Conservation (phyloP, 2,888 invertebrate genomes). For the Masnerella sp. region DNA sequence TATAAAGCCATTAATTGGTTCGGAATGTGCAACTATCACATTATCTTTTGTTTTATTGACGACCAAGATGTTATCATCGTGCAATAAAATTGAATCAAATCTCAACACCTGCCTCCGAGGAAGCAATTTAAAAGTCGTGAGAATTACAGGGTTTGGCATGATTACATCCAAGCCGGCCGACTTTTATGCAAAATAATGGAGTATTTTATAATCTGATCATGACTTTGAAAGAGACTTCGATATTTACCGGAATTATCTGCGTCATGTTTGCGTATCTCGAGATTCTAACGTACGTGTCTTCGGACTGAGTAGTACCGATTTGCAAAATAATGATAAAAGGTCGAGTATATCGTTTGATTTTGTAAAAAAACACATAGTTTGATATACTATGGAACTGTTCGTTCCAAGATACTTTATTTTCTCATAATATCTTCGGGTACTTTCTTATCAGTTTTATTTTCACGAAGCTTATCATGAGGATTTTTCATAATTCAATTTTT, state of each 20-base stretch:
- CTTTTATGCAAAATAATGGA: slow-evolving; percentile 60
- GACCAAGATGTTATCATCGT: slow-evolving; percentile 40
- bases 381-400: slow-evolving; percentile 41
- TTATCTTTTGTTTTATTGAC: slow-evolving; percentile 25
- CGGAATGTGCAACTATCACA: neutral
- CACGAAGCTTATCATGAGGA: too few relatives aligned
- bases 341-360: slow-evolving; percentile 38
- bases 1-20: slow-evolving; percentile 12
- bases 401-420: neutral
- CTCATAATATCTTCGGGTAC: slow-evolving; percentile 3
- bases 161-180: slow-evolving; percentile 61
- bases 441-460: slow-evolving; percentile 25
- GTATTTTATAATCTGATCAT: slow-evolving; percentile 60
- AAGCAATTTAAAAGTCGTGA: slow-evolving; percentile 67
- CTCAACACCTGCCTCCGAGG: slow-evolving; percentile 69
- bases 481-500: too few relatives aligned
- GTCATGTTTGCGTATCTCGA: slow-evolving; percentile 49
- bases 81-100: slow-evolving; percentile 65
- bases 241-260: slow-evolving; percentile 44
- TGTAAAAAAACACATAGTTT: slow-evolving; percentile 23
- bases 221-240: slow-evolving; percentile 33
- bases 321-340: slow-evolving; percentile 42
- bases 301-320: slow-evolving; percentile 37
- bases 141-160: slow-evolving; percentile 68
- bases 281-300: slow-evolving; percentile 49